Base-by-base conservation (phyloP, 2,797 vertebrate genomes). In the Phrynocephalus guinanensis region DNA sequence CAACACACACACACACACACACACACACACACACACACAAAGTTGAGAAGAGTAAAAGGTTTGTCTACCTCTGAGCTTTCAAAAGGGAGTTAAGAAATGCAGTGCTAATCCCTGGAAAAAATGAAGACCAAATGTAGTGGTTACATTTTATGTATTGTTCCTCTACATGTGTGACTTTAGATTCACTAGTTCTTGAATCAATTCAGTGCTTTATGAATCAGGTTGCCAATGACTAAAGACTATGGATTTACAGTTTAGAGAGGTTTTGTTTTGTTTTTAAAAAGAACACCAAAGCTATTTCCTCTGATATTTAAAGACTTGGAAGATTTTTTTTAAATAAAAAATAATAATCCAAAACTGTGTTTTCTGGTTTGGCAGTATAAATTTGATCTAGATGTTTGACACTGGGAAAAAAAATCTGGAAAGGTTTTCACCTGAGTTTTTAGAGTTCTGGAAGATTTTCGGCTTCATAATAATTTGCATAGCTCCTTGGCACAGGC, bases 381-480 rank as follows among this genome's bases (percentile, higher is more conserved):
- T 72, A 85, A 85, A 67, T 80, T 85, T 88, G 70, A 75, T 88
- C 84, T 79, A 84, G 67, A 75, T 67, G 50, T 80, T 72, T 8
- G 60, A 76, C 18, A 56, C 44, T 22, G n/a, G 15, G 28, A 33
- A 22, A 73, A 73, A 67, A 70, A 82, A 48, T 48, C 50, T 26
- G 50, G 33, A 18, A 71, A 30, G 76, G 38, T 38, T 83, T n/a
- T 72, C 33, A 38, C 28, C 6, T 26, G 52, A 30, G 26, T 83
- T 71, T 78, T 84, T n/a, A 67, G 77, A 75, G 79, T 15, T 79
- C 15, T 66, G 28, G 38, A 11, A 33, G 48, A 81, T 88, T 56
- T 76, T 66, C 9, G 56, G 52, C 67, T 48, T 79, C 28, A 20
- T 67, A 68, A 18, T 11, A 38, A 30, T 88, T 79, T 88, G 67